Percentiles rank a stretch among this genome's conserved stretches.
phyloP scores from a whole-genome alignment of 2,888 invertebrate species.

The Pseudococcus jackbeardsleyi region DNA sequence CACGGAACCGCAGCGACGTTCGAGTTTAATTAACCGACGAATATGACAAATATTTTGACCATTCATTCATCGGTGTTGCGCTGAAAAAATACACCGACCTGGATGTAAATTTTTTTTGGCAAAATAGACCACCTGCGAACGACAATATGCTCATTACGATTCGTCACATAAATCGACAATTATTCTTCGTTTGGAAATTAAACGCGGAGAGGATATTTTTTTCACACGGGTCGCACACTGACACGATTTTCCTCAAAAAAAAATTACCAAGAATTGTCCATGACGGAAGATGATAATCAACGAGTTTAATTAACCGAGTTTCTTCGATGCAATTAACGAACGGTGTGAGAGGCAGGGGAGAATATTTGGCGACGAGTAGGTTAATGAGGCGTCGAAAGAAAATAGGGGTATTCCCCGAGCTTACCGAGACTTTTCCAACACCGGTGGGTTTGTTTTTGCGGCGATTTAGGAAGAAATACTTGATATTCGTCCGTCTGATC shows the following conservation, averaged over 20 bases:
- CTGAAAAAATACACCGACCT: too few species aligned
- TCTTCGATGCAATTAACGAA: not conserved
- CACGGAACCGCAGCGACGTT: too few species aligned
- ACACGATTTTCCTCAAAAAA: not conserved
- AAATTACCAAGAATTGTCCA: not conserved
- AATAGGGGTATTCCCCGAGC: conserved; percentile 2
- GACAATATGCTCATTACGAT: not conserved
- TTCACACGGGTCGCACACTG: not conserved
- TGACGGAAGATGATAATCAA: conserved; percentile 16
- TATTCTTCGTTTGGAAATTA: not conserved
- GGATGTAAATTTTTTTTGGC: too few species aligned
- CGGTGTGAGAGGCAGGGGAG: not conserved
- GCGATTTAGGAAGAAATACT: not conserved
- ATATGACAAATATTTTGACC: too few species aligned
- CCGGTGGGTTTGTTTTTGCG: not conserved
- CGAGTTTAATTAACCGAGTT: conserved; percentile 31
- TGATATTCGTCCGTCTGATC: too few species aligned
- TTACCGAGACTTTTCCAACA: not conserved
- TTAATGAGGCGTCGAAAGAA: not conserved
- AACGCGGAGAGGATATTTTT: not conserved
- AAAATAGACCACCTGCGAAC: too few species aligned
- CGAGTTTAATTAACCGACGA: too few species aligned
- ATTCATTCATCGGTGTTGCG: too few species aligned
- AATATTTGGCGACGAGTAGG: not conserved
- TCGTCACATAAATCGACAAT: not conserved